phyloP scores from a whole-genome alignment of 2,113 vertebrate species.

The Xyliphius kryptos region DNA sequence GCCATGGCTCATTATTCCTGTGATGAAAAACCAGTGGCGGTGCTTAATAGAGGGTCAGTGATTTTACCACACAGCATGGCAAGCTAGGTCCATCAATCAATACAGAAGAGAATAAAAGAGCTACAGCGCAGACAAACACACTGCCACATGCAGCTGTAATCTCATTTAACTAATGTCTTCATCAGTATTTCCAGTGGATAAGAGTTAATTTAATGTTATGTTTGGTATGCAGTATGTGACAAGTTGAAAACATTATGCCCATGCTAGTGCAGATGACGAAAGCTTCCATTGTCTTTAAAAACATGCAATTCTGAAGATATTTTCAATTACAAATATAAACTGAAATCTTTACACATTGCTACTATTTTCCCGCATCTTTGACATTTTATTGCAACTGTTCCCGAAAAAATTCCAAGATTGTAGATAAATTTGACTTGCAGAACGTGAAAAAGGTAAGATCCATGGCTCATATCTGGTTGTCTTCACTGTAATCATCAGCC shows the following conservation, averaged over 20 bases:
- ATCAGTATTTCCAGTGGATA: neutral
- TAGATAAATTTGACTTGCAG: too few species aligned
- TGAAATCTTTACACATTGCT: too few species aligned
- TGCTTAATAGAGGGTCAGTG: constrained; percentile 11
- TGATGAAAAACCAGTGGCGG: constrained; percentile 30
- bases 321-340: too few species aligned
- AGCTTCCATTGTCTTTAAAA: too few species aligned
- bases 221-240: too few species aligned
- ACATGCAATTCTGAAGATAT: too few species aligned
- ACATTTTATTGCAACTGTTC: too few species aligned
- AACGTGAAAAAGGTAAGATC: too few species aligned
- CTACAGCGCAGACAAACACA: constrained; percentile 18
- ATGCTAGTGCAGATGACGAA: too few species aligned
- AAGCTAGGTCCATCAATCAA: constrained; percentile 11
- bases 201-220: neutral
- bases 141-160: constrained; percentile 11
- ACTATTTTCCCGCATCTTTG: too few species aligned
- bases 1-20: constrained; percentile 33
- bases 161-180: constrained; percentile 23
- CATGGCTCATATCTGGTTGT: constrained; percentile 15
- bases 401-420: too few species aligned
- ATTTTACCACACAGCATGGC: constrained; percentile 22
- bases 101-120: constrained; percentile 2
- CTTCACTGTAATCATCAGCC: constrained; percentile 25
- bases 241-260: too few species aligned